These are phyloP conservation scores for Peromyscus maniculatus DNA, from an alignment of 2,113 vertebrate genomes.

Conservation along the genomic window DNA sequence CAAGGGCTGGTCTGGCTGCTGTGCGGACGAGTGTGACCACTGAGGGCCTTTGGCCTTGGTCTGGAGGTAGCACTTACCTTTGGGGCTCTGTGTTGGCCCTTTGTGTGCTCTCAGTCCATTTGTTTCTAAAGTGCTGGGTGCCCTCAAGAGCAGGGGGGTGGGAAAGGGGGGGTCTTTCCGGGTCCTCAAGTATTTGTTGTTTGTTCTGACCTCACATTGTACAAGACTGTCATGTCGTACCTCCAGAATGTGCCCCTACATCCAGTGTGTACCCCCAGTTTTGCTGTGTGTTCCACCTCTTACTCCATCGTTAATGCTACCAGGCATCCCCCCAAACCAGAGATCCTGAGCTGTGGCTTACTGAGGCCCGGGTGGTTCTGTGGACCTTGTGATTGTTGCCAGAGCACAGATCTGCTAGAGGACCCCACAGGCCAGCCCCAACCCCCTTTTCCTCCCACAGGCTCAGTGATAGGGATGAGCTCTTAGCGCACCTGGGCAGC, in stretches of 20 bases:
- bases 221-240: not conserved
- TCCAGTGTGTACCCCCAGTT: not conserved
- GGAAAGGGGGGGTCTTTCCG: not conserved
- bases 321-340: not conserved
- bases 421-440: not conserved
- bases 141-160: not conserved
- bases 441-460: rapidly evolving
- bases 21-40: rapidly evolving
- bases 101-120: not conserved
- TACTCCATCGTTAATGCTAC: no score
- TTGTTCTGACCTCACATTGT: not conserved
- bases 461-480: not conserved
- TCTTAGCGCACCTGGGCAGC: not conserved
- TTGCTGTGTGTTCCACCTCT: not conserved
- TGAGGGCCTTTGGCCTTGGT: not conserved
- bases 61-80: not conserved
- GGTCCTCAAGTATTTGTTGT: not conserved
- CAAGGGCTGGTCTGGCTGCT: not conserved
- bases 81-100: not conserved
- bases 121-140: not conserved
- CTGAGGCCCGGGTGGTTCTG: not conserved
- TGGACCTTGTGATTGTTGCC: not conserved
- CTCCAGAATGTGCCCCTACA: not conserved
- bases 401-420: not conserved
- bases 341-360: not conserved